Base-by-base conservation (phyloP, 2,888 invertebrate genomes). In the Pammene aurita region DNA sequence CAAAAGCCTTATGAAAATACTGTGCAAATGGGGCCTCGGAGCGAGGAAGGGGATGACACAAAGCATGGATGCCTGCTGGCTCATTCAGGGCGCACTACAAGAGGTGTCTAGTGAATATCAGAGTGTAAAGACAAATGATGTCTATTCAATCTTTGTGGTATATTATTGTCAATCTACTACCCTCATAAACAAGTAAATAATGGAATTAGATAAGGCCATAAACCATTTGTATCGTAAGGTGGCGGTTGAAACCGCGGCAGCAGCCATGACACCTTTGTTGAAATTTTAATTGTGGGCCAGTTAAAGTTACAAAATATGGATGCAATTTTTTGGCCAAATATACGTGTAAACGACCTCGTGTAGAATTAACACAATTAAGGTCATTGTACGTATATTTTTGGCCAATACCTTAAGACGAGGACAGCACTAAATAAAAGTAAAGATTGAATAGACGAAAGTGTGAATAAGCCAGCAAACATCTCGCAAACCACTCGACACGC, bases 1-100 rank as follows among this genome's bases (percentile, higher is more conserved):
- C 76, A 72, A 78, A 79, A 81, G 83, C 83, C 78, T 80, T 76
- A 80, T 78, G 78, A 80, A 80, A 82, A 81, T 80, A 83, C 79
- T 83, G 90, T 92, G 92, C 92, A 92, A 92, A 92, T 92, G 92
- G 91, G 88, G 84, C 90, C 90, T 88, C 89, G 70, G 74, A 73
- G 74, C 74, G 88, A 88, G 90, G 86, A 84, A 84, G 89, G 90
- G 90, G 89, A 84, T 80, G 78, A 81, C 79, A 79, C 76, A 81
- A 84, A 76, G 73, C 69, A 16, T 71, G 75, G 87, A 80, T 87
- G 89, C 86, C 83, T 89, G 90, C 83, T 90, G 90, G 87, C 80
- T 74, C 52, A 66, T 63, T 66, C 50, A 14, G 38, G 18, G 57
- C 38, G 46, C 16, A 55, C 26, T 54, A 57, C 62, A 11, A 14